These are phyloP conservation scores for Parascotia fuliginaria DNA, from an alignment of 2,888 invertebrate genomes.

Conservation along the genomic window DNA sequence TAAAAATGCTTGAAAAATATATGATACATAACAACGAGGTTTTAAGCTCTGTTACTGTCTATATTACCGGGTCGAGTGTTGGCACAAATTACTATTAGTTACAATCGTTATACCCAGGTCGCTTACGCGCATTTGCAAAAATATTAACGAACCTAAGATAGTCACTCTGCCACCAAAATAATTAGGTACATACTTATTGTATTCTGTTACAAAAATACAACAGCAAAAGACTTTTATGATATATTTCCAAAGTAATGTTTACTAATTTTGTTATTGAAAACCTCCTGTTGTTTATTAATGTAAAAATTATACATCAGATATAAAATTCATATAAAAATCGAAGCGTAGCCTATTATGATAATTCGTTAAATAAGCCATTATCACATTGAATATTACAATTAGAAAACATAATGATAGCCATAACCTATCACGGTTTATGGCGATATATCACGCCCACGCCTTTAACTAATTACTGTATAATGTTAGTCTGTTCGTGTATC, in stretches of 20 bases:
- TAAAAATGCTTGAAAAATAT: no score
- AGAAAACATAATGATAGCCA: constrained; percentile 44
- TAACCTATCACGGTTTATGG: constrained; percentile 31
- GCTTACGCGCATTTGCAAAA: no score
- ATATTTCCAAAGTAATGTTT: constrained; percentile 10
- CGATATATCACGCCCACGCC: constrained; percentile 55
- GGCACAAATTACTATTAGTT: no score
- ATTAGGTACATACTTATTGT: neutral
- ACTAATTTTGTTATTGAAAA: constrained; percentile 32
- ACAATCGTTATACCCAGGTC: no score
- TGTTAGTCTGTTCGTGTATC: constrained; percentile 41
- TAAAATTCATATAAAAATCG: constrained; percentile 30
- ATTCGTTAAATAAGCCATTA: constrained; percentile 45
- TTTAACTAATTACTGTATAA: constrained; percentile 61
- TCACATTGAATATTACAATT: constrained; percentile 38
- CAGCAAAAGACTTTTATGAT: neutral
- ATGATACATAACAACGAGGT: no score
- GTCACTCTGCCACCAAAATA: neutral
- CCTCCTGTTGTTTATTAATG: constrained; percentile 31
- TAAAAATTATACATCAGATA: constrained; percentile 37
- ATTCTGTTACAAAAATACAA: neutral
- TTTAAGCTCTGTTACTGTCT: no score
- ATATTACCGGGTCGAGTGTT: no score
- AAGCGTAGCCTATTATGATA: constrained; percentile 39
- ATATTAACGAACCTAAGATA: neutral